phyloP scores from a whole-genome alignment of 2,888 invertebrate genomes.

The Nephrocerus scutellatus region DNA sequence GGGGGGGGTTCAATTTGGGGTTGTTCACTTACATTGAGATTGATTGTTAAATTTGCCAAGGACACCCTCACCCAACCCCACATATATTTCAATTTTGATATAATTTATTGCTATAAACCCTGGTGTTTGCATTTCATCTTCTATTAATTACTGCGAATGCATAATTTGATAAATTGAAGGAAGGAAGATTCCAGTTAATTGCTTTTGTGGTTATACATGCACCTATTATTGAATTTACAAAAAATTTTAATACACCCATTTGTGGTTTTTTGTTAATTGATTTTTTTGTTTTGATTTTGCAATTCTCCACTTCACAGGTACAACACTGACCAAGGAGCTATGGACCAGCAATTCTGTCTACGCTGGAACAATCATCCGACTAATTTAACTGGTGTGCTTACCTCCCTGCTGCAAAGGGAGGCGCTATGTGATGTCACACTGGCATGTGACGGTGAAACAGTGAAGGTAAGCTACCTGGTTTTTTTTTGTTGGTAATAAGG shows the following conservation, averaged over 20 bases:
- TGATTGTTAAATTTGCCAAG: neutral
- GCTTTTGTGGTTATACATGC: too few species aligned
- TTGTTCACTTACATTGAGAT: neutral
- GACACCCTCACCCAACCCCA: too few species aligned
- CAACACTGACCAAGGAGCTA: conserved; percentile 54
- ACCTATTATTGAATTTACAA: conserved; percentile 25
- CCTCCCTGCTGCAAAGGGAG: conserved; percentile 78
- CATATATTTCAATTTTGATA: neutral
- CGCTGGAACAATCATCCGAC: conserved; percentile 92
- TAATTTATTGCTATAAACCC: conserved; percentile 3
- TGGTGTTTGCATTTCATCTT: conserved; percentile 10
- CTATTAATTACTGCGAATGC: neutral
- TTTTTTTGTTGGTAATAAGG: too few species aligned
- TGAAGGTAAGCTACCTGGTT: conserved; percentile 61
- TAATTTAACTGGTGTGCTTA: conserved; percentile 84
- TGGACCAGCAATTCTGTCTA: conserved; percentile 76
- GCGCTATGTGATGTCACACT: conserved; percentile 88
- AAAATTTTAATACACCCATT: neutral
- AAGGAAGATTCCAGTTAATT: conserved; percentile 2
- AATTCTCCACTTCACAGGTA: conserved; percentile 41
- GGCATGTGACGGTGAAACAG: conserved; percentile 84
- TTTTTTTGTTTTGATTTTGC: conserved; percentile 7
- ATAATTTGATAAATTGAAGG: too few species aligned
- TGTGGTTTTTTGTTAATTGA: neutral
- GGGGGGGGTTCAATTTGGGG: too few species aligned